phyloP scores from a whole-genome alignment of 2,888 invertebrate species.

The Epistrophe grossulariae region DNA sequence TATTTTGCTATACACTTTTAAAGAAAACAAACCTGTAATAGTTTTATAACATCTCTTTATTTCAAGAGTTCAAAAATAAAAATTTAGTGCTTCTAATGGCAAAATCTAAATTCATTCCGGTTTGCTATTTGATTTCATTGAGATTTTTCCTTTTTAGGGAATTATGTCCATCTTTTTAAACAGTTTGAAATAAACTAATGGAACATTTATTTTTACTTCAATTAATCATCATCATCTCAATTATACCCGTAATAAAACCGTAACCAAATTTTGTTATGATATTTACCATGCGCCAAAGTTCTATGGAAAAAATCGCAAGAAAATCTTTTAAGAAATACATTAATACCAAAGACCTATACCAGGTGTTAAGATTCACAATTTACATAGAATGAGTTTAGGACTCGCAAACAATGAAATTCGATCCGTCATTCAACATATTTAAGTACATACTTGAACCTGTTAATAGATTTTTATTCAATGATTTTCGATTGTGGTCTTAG shows the following conservation, averaged over 20 bases:
- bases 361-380: constrained; percentile 24
- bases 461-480: constrained; percentile 15
- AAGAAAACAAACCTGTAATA: no score
- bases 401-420: constrained; percentile 37
- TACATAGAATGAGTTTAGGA: not conserved
- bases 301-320: not conserved
- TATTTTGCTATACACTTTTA: no score
- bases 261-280: constrained; percentile 36
- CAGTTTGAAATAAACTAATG: no score
- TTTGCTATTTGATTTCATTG: no score
- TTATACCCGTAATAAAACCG: not conserved
- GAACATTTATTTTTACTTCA: no score
- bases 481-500: not conserved
- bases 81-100: no score
- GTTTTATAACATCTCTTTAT: no score
- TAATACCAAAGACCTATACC: constrained; percentile 24
- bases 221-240: constrained; percentile 20
- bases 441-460: constrained; percentile 44
- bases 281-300: constrained; percentile 49
- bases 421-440: constrained; percentile 8
- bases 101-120: no score
- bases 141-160: no score
- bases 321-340: not conserved
- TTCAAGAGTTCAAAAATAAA: no score
- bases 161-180: no score